phyloP scores from a whole-genome alignment of 1,140 invertebrate species.

The Drosophila punjabiensis region DNA sequence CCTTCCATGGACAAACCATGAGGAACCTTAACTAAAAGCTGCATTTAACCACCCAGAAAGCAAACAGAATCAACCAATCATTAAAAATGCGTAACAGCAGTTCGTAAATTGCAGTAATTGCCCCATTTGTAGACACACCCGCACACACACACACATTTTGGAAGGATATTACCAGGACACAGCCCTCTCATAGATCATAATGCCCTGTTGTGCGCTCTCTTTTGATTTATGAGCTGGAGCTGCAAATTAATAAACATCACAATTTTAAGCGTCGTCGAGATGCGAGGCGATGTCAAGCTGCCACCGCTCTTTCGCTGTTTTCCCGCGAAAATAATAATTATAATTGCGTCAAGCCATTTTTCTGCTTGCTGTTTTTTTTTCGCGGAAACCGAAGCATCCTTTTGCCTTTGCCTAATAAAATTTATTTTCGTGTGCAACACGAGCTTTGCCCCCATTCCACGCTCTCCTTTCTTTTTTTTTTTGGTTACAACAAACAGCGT shows the following conservation, averaged over 20 bases:
- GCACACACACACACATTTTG: constrained; percentile 9
- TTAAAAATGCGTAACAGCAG: constrained; percentile 9
- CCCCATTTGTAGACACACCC: constrained; percentile 47
- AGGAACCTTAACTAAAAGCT: not conserved
- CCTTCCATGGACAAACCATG: not conserved
- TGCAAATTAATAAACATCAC: constrained; percentile 75
- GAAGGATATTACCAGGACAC: constrained; percentile 34
- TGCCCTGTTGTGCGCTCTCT: constrained; percentile 11
- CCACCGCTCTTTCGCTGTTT: constrained; percentile 9
- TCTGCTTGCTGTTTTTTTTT: not conserved
- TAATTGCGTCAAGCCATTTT: constrained; percentile 43
- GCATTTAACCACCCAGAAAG: not conserved
- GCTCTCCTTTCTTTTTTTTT: not conserved
- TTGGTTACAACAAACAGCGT: constrained; percentile 17
- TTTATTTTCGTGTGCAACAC: constrained; percentile 59
- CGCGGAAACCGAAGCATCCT: constrained; percentile 22
- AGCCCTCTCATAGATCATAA: constrained; percentile 52
- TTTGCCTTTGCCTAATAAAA: constrained; percentile 47
- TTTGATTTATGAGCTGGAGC: constrained; percentile 69
- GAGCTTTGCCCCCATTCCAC: constrained; percentile 13
- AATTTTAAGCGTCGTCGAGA: constrained; percentile 43
- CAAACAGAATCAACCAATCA: constrained; percentile 15
- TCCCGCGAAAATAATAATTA: constrained; percentile 49
- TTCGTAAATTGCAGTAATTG: constrained; percentile 38
- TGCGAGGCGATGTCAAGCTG: constrained; percentile 26